Evolutionary conservation across 2,113 vertebrate species (phyloP).

Genomic region (Chaetorhynchus papuensis): DNA sequence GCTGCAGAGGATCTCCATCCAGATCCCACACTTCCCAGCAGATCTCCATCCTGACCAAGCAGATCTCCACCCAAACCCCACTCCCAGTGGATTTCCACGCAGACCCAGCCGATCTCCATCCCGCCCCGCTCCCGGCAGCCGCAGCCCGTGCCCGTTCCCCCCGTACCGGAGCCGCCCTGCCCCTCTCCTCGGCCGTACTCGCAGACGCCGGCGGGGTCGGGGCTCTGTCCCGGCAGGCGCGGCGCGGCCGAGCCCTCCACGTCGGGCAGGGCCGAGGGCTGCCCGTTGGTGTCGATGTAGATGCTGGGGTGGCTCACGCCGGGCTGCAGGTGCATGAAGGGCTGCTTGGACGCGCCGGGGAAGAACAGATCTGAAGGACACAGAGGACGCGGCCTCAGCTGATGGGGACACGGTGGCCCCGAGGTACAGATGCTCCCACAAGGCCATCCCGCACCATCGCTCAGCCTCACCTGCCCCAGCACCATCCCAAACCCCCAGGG

Average conservation of each 20-base stretch:
- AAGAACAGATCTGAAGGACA: background rate
- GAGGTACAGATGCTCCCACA: fast-evolving
- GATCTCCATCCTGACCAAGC: background rate
- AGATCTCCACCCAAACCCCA: background rate
- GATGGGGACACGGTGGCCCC: fast-evolving
- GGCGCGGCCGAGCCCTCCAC: conserved; percentile 1
- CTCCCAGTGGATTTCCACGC: fast-evolving
- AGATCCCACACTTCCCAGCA: background rate
- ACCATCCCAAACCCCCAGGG: background rate
- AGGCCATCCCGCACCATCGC: fast-evolving
- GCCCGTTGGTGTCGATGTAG: conserved; percentile 66
- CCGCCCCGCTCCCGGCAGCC: background rate
- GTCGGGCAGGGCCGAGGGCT: background rate
- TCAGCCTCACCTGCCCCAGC: background rate
- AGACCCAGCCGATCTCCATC: background rate
- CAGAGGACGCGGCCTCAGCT: background rate
- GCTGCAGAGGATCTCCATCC: too few relatives aligned
- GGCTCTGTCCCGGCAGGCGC: background rate
- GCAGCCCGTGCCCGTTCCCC: background rate
- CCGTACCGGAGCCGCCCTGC: conserved; percentile 43
- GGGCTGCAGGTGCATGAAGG: conserved; percentile 45
- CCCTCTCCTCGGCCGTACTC: conserved; percentile 42
- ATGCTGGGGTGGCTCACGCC: conserved; percentile 51
- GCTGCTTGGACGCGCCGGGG: background rate
- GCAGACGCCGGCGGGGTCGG: conserved; percentile 10